Percentiles rank a stretch among this genome's conserved stretches.
phyloP scores from a whole-genome alignment of 2,888 invertebrate species.

The Andrena flavipes region DNA sequence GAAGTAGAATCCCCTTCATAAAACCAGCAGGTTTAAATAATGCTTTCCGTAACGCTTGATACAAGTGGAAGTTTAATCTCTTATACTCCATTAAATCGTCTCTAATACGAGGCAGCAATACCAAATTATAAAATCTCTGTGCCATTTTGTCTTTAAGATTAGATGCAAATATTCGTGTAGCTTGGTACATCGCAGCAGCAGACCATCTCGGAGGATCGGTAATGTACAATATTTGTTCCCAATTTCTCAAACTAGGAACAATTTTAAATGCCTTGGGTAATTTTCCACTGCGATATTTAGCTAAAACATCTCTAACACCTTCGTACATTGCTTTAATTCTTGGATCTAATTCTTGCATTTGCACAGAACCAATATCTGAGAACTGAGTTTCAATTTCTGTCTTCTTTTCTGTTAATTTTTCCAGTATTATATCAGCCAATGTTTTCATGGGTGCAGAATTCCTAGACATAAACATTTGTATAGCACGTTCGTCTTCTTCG shows the following conservation, averaged over 20 bases:
- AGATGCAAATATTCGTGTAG: conserved; percentile 98
- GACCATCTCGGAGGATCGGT: conserved; percentile 97
- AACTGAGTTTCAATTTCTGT: conserved; percentile 95
- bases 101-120: conserved; percentile 95
- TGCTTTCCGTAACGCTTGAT: conserved; percentile 96
- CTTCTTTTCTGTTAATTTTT: conserved; percentile 96
- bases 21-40: conserved; percentile 99
- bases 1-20: conserved; percentile 95
- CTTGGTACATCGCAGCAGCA: conserved; percentile 98
- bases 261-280: conserved; percentile 99
- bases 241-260: conserved; percentile 95
- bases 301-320: conserved; percentile 94
- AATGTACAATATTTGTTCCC: conserved; percentile 96
- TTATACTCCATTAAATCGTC: conserved; percentile 99
- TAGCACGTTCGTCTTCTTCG: conserved; percentile 95
- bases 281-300: conserved; percentile 97
- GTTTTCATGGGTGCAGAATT: conserved; percentile 89
- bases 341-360: conserved; percentile 94
- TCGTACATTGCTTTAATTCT: conserved; percentile 94
- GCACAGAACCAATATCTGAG: conserved; percentile 91
- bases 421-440: conserved; percentile 95
- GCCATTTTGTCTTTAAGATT: conserved; percentile 98
- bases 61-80: conserved; percentile 97
- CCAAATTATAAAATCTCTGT: conserved; percentile 96
- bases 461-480: conserved; percentile 92